Percentiles rank a stretch among this genome's conserved stretches.
These are phyloP conservation scores for Zaprionus lineosus DNA, from an alignment of 2,888 invertebrate genomes.

Conservation along the genomic window DNA sequence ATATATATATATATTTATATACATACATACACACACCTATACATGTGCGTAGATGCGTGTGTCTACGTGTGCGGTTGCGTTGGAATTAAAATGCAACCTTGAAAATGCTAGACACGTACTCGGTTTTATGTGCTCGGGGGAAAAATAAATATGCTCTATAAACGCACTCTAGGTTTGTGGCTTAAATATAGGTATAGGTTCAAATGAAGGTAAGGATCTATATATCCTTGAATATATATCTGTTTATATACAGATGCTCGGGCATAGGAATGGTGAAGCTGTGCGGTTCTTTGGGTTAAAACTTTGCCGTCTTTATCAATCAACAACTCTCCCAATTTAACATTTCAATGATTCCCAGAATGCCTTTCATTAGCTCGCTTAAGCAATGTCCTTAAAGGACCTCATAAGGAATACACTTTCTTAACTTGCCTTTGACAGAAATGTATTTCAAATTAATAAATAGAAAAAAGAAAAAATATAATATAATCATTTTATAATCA, in stretches of 20 bases:
- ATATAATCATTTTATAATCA: too few relatives aligned
- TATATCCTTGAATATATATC: constrained; percentile 20
- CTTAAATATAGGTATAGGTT: constrained; percentile 16
- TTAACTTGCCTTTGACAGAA: too few relatives aligned
- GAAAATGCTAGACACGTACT: constrained; percentile 71
- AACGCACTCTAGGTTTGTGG: constrained; percentile 15
- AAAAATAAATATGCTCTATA: constrained; percentile 44
- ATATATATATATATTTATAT: constrained; percentile 5
- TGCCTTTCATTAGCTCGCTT: constrained; percentile 39
- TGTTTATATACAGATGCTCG: too few relatives aligned
- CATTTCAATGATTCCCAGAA: constrained; percentile 44
- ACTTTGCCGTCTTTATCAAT: constrained; percentile 26
- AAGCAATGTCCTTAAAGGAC: too few relatives aligned
- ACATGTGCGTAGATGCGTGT: constrained; percentile 24
- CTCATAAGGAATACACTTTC: too few relatives aligned
- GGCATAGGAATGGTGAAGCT: constrained; percentile 19
- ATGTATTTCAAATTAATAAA: too few relatives aligned
- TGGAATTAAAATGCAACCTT: constrained; percentile 69
- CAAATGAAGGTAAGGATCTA: neutral
- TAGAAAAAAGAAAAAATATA: too few relatives aligned
- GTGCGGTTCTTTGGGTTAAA: constrained; percentile 18
- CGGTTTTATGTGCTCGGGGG: constrained; percentile 41
- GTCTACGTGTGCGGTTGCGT: constrained; percentile 14
- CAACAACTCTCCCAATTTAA: constrained; percentile 52
- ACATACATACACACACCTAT: constrained; percentile 2